Evolutionary conservation across 2,797 vertebrate genomes (phyloP).

Genomic region (Rhodeus uyekii): DNA sequence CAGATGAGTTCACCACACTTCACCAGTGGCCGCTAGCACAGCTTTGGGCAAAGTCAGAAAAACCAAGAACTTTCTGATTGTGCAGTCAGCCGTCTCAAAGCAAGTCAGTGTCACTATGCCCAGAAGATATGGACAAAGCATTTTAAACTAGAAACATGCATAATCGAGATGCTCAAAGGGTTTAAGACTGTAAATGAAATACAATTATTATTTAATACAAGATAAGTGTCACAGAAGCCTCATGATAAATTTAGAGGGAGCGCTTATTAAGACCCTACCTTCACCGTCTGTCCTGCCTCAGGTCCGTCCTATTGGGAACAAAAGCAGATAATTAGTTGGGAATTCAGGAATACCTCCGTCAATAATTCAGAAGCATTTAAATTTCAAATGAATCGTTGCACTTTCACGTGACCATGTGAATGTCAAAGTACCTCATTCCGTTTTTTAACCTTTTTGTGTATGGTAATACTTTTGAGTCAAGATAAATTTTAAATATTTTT

Average conservation of each 20-base stretch:
- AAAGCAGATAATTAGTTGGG: slow-evolving; percentile 69
- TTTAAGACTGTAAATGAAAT: slow-evolving; percentile 71
- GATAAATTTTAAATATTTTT: background rate
- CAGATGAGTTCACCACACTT: background rate
- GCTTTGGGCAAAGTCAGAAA: slow-evolving; percentile 24
- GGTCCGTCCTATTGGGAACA: slow-evolving; percentile 85
- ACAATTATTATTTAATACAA: slow-evolving; percentile 77
- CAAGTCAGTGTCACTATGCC: slow-evolving; percentile 38
- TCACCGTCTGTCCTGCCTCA: slow-evolving; percentile 91
- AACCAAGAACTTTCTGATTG: background rate
- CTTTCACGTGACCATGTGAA: slow-evolving; percentile 48
- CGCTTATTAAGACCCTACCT: slow-evolving; percentile 87
- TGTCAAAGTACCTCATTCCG: slow-evolving; percentile 43
- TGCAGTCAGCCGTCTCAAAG: slow-evolving; percentile 34
- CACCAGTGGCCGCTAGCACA: background rate
- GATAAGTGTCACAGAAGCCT: slow-evolving; percentile 72
- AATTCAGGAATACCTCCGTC: slow-evolving; percentile 73
- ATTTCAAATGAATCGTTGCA: slow-evolving; percentile 68
- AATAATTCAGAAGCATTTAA: slow-evolving; percentile 78
- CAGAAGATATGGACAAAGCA: slow-evolving; percentile 61
- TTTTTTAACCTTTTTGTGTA: background rate
- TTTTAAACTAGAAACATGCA: slow-evolving; percentile 65
- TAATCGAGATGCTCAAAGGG: slow-evolving; percentile 69
- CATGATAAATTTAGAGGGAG: slow-evolving; percentile 74
- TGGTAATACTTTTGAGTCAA: slow-evolving; percentile 2